These are phyloP conservation scores for Ovis canadensis DNA, from an alignment of 2,113 vertebrate species.

Conservation along the genomic window DNA sequence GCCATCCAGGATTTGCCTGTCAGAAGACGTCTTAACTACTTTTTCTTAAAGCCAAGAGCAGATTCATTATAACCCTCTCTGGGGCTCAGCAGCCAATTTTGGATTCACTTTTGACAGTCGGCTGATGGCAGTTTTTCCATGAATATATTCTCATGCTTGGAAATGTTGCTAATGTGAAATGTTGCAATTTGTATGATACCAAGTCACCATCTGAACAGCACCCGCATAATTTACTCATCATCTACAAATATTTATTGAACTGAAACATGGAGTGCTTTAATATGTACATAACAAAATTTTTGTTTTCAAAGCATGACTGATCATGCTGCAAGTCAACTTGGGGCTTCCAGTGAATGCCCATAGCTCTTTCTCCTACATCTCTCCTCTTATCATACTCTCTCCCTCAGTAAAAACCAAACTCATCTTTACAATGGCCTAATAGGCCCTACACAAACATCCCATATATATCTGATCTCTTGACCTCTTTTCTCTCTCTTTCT, in stretches of 20 bases:
- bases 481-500: background rate
- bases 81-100: background rate
- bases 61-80: background rate
- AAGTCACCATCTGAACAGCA: slow-evolving; percentile 15
- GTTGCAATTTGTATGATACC: background rate
- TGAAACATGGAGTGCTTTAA: background rate
- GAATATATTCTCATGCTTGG: slow-evolving; percentile 2
- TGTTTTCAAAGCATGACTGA: slow-evolving; percentile 20
- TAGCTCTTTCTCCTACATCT: background rate
- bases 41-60: background rate
- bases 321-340: background rate
- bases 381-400: background rate
- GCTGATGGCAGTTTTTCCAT: background rate
- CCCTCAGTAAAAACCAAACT: background rate
- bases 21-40: slow-evolving; percentile 30
- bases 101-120: slow-evolving; percentile 30
- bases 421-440: background rate
- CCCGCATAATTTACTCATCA: background rate
- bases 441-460: background rate
- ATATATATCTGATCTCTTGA: background rate
- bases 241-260: slow-evolving; percentile 42
- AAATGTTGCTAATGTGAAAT: background rate
- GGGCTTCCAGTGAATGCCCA: background rate
- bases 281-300: background rate
- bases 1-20: background rate